Base-by-base conservation (phyloP, 2,113 vertebrate species). In the Mesitornis unicolor region DNA sequence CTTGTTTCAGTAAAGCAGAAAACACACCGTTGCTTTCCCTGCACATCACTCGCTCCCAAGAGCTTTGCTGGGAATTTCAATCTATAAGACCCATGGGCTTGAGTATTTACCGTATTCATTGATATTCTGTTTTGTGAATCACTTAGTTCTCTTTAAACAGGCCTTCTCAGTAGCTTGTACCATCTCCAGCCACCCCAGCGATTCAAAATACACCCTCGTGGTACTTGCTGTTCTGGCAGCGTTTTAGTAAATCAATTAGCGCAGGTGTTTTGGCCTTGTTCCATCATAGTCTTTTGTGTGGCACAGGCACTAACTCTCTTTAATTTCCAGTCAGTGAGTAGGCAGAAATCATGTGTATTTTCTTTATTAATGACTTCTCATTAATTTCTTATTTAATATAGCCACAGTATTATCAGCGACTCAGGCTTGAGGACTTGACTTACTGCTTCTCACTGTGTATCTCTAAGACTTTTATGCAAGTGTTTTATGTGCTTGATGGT, bases 11-110 rank as follows among this genome's bases (percentile, higher is more conserved):
- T 24, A 21, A 59, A 54, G 40, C 13, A 2, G 31, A 69, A 47
- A 63, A 43, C 22, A 16, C 0, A 0, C 6, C 22, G 3, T 76
- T 0, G 0, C 9, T 86, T 53, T 29, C 28, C 59, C 31, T 29
- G 28, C 5, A 4, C 19, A 11, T 31, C 0, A 0, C 59, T 50
- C 26, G 35, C 15, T 68, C 68, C 29, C 5, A 0, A 67, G 71
- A 29, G 36, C 11, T 81, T 48, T 43, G 16, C 42, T 82, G 61
- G 14, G 13, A 18, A 9, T 60, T 59, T 29, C 38, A 21, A 0
- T 16, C 11, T 38, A 4, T 26, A 11, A 51, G 75, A 45, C 4
- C 4, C 0, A 0, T 5, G 13, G 19, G 14, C 38, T 84, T 81
- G 29, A 60, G 24, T 4, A 36, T 73, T 85, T 29, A 12, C 20